Evolutionary conservation across 1,140 invertebrate genomes (phyloP).

Genomic region (Trichonephila inaurata): DNA sequence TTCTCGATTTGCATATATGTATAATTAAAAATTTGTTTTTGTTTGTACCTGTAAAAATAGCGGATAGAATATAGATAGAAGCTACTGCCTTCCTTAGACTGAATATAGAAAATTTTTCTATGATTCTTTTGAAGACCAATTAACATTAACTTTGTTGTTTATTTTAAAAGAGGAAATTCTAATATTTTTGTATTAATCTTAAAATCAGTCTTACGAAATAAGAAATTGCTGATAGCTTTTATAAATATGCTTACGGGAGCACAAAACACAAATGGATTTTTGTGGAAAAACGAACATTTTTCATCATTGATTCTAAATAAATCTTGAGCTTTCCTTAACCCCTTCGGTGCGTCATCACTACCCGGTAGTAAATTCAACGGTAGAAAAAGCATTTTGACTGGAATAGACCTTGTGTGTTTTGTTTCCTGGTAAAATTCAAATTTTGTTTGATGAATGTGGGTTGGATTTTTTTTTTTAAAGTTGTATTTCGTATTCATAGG

Average conservation of each 20-base stretch:
- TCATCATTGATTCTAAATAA: not conserved
- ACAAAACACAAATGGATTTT: not conserved
- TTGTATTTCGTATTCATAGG: not conserved
- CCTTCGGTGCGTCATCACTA: conserved; percentile 1
- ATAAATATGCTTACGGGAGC: not conserved
- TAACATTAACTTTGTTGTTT: too few relatives aligned
- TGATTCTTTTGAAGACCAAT: too few relatives aligned
- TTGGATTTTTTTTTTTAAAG: not conserved
- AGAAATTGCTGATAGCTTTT: not conserved
- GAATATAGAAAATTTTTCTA: too few relatives aligned
- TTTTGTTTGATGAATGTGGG: conserved; percentile 19
- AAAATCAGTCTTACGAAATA: too few relatives aligned
- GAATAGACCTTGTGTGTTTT: not conserved
- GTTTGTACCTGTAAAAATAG: too few relatives aligned
- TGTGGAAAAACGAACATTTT: not conserved
- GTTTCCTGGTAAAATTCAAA: conserved; percentile 6
- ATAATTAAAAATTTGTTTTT: too few relatives aligned
- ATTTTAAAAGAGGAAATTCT: too few relatives aligned
- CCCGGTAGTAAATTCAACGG: not conserved
- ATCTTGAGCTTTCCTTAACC: not conserved
- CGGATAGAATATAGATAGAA: too few relatives aligned
- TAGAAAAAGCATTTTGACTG: not conserved
- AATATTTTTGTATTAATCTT: too few relatives aligned
- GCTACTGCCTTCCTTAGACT: too few relatives aligned
- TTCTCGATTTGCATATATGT: too few relatives aligned